A percentile compares a stretch with the other conserved stretches of the same genome.
phyloP scores from a whole-genome alignment of 1,140 invertebrate species.

The Doryteuthis pealeii region DNA sequence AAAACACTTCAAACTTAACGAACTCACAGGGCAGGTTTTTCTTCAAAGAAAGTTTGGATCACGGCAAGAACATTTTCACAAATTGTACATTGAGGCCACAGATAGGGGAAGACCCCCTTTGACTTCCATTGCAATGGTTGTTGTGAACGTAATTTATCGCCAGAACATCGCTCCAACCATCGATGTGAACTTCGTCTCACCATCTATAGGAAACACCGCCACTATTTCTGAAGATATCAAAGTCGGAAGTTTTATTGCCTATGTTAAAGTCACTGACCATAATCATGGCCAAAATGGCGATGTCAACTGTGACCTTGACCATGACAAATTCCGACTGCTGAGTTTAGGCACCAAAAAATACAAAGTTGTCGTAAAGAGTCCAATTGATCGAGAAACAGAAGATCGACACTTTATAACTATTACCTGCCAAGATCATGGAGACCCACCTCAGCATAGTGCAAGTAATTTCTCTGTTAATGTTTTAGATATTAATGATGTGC shows the following conservation, averaged over 20 bases:
- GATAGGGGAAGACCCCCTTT: conserved; percentile 25
- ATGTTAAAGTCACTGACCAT: conserved; percentile 19
- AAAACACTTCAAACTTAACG: no score
- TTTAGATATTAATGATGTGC: no score
- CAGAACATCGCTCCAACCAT: conserved; percentile 6
- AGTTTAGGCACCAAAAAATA: conserved; percentile 12
- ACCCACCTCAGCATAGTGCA: conserved; percentile 31
- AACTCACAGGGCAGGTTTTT: no score
- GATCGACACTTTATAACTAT: conserved; percentile 24
- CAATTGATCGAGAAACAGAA: conserved; percentile 28
- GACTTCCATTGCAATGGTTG: no score
- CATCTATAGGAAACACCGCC: conserved; percentile 30
- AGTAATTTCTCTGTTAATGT: neutral
- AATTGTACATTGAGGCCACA: no score
- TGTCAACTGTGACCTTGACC: conserved; percentile 40
- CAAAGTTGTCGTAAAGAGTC: no score
- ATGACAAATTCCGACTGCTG: conserved; percentile 29
- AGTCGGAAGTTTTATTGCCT: conserved; percentile 41
- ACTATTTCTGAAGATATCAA: conserved; percentile 35
- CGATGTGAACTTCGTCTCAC: conserved; percentile 32
- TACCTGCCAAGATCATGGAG: conserved; percentile 43
- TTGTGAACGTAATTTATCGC: no score
- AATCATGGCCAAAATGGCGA: conserved; percentile 48
- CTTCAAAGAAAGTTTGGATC: no score
- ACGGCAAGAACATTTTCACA: no score